phyloP scores from a whole-genome alignment of 2,113 vertebrate genomes.

The Ciconia stormi region DNA sequence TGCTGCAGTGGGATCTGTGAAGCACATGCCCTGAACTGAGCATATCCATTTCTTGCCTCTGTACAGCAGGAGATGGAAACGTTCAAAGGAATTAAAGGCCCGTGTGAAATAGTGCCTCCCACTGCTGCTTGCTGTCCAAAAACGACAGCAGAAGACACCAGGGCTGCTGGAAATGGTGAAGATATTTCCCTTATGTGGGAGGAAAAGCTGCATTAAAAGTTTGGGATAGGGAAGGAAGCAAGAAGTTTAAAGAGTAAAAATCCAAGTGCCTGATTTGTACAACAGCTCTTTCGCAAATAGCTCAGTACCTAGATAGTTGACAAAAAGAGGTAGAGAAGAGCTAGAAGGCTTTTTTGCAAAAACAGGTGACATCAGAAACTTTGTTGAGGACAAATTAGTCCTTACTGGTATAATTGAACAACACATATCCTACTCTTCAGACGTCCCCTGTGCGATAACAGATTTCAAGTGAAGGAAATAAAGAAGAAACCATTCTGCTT shows the following conservation, averaged over 20 bases:
- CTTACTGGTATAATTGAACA: not conserved
- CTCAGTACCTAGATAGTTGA: not conserved
- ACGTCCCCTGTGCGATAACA: slow-evolving; percentile 50
- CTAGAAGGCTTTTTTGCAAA: not conserved
- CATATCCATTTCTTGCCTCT: not conserved
- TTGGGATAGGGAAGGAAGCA: not conserved
- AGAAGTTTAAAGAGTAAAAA: not conserved
- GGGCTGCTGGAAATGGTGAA: not conserved
- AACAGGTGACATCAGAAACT: not conserved
- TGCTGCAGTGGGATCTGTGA: not conserved
- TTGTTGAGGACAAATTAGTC: not conserved
- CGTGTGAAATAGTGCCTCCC: not conserved
- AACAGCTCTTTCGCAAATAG: not conserved
- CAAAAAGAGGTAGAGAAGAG: not conserved
- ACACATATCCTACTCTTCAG: slow-evolving; percentile 14
- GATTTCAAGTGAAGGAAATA: slow-evolving; percentile 60
- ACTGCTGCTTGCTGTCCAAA: not conserved
- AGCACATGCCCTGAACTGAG: not conserved
- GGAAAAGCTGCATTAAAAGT: not conserved
- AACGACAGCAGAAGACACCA: not conserved
- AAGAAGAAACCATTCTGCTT: slow-evolving; percentile 59
- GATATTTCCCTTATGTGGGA: not conserved
- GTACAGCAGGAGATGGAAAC: not conserved
- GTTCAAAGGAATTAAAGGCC: not conserved
- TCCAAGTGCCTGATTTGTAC: not conserved